A percentile compares a stretch with the other conserved stretches of the same genome.
phyloP scores from a whole-genome alignment of 1,140 invertebrate genomes.

The Dinothrombium tinctorium region DNA sequence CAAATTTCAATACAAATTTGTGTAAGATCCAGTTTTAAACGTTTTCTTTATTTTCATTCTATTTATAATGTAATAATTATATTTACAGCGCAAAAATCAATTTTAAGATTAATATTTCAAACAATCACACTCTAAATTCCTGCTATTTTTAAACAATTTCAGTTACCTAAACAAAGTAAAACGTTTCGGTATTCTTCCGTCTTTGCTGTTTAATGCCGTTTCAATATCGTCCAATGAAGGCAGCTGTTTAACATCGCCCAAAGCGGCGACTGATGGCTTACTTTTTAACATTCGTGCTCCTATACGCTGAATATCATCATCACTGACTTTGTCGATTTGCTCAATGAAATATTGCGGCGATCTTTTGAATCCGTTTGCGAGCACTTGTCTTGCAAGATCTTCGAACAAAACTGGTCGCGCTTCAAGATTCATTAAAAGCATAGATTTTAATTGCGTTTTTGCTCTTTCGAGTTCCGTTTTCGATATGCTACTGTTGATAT shows the following conservation, averaged over 20 bases:
- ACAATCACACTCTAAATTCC: no score
- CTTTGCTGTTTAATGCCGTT: slow-evolving; percentile 15
- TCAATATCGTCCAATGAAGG: slow-evolving; percentile 26
- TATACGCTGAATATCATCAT: slow-evolving; percentile 56
- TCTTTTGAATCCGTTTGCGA: slow-evolving; percentile 65
- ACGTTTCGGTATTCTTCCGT: slow-evolving; percentile 7
- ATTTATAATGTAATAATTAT: no score
- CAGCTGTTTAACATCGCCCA: slow-evolving; percentile 50
- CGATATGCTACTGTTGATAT: slow-evolving; percentile 46
- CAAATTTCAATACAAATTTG: no score
- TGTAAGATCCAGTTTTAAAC: no score
- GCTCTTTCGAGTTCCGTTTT: slow-evolving; percentile 47
- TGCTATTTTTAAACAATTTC: neutral
- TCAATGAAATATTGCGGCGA: slow-evolving; percentile 72
- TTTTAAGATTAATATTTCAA: no score
- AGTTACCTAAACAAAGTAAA: neutral
- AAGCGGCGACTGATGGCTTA: slow-evolving; percentile 57
- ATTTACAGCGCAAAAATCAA: no score
- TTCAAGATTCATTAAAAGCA: slow-evolving; percentile 96
- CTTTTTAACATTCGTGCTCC: slow-evolving; percentile 50
- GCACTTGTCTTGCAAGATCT: slow-evolving; percentile 84
- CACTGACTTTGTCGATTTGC: slow-evolving; percentile 62
- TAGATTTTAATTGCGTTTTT: slow-evolving; percentile 90
- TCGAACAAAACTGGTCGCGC: slow-evolving; percentile 91
- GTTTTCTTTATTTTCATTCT: no score